These are phyloP conservation scores for Euclidia mi DNA, from an alignment of 2,888 invertebrate species.

Conservation along the genomic window DNA sequence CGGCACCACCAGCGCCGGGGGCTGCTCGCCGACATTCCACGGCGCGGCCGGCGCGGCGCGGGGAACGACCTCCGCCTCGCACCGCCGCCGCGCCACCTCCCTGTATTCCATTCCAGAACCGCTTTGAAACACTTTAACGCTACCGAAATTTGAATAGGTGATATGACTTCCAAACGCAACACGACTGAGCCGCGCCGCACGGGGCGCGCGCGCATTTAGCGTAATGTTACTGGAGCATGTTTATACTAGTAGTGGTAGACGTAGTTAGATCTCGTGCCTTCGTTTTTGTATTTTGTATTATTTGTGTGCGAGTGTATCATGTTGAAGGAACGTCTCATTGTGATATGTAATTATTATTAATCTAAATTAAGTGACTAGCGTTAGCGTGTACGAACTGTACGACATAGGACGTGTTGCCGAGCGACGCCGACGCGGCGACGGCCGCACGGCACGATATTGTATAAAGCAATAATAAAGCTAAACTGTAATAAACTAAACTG, in stretches of 20 bases:
- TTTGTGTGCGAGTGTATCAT: slow-evolving; percentile 84
- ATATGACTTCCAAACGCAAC: slow-evolving; percentile 76
- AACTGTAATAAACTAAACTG: slow-evolving; percentile 56
- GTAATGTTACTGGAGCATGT: slow-evolving; percentile 80
- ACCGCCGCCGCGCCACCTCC: slow-evolving; percentile 78
- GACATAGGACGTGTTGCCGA: slow-evolving; percentile 82
- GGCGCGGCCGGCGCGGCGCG: slow-evolving; percentile 77
- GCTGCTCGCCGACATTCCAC: slow-evolving; percentile 86
- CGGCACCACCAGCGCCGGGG: slow-evolving; percentile 80
- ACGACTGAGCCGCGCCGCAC: slow-evolving; percentile 79
- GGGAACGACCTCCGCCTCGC: slow-evolving; percentile 85
- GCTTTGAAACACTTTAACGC: slow-evolving; percentile 80
- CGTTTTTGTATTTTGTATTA: slow-evolving; percentile 83
- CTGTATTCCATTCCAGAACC: slow-evolving; percentile 87
- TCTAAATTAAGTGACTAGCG: slow-evolving; percentile 89
- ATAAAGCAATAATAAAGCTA: slow-evolving; percentile 83
- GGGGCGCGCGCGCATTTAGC: slow-evolving; percentile 83
- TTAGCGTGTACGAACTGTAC: slow-evolving; percentile 86
- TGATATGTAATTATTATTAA: slow-evolving; percentile 90
- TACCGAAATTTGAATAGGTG: slow-evolving; percentile 72
- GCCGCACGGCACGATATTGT: slow-evolving; percentile 87
- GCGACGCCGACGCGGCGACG: no score
- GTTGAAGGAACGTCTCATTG: slow-evolving; percentile 88
- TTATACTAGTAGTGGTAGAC: slow-evolving; percentile 82
- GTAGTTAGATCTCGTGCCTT: slow-evolving; percentile 89